A percentile compares a stretch with the other conserved stretches of the same genome.
These are phyloP conservation scores for Bubo bubo DNA, from an alignment of 2,113 vertebrate genomes.

Conservation along the genomic window DNA sequence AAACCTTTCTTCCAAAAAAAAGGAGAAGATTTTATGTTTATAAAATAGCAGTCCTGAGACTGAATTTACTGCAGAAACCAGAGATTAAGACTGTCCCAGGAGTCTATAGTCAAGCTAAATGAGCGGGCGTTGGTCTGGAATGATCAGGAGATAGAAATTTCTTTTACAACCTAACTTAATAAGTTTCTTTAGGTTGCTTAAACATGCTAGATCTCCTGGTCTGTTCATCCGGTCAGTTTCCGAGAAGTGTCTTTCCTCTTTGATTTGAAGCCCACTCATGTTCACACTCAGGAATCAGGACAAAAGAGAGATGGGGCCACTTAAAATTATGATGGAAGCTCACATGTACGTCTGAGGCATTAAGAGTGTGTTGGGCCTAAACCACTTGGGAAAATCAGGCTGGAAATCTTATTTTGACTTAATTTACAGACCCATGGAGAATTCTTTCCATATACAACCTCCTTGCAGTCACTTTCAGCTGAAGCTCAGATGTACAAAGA, in stretches of 20 bases:
- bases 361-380: background rate
- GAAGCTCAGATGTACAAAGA: background rate
- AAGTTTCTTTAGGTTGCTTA: background rate
- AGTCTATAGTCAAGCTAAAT: background rate
- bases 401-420: background rate
- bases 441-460: background rate
- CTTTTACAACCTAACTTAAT: background rate
- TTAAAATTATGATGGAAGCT: background rate
- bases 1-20: background rate
- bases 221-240: background rate
- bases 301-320: background rate
- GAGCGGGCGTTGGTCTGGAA: background rate
- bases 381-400: background rate
- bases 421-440: background rate
- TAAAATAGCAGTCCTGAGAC: background rate
- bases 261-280: background rate
- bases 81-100: background rate
- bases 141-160: background rate
- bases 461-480: background rate
- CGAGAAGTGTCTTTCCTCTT: background rate
- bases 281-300: background rate
- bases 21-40: background rate
- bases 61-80: background rate
- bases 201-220: background rate
- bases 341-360: background rate